phyloP scores from a whole-genome alignment of 2,113 vertebrate species.

The Microcebus ravelobensis region DNA sequence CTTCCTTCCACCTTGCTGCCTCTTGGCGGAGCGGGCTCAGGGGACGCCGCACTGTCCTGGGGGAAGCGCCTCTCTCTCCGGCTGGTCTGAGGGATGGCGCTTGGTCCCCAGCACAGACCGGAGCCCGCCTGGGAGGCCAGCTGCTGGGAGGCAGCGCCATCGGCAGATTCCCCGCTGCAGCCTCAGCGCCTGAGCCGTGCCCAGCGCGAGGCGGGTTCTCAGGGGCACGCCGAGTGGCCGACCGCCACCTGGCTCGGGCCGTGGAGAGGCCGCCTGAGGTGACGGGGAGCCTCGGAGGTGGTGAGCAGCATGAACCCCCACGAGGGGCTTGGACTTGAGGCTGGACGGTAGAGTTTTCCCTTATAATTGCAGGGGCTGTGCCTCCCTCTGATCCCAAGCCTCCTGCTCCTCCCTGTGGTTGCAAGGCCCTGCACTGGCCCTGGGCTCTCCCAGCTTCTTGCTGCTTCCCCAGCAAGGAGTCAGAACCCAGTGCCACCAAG shows the following conservation, averaged over 20 bases:
- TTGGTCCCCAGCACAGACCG: not conserved
- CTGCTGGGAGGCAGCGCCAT: not conserved
- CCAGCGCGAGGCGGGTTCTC: not conserved
- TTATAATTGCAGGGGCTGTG: not conserved
- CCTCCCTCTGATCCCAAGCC: not conserved
- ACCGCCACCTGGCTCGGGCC: not conserved
- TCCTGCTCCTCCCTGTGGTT: accelerated
- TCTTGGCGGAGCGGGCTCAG: not conserved
- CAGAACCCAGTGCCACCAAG: not conserved
- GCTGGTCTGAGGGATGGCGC: not conserved
- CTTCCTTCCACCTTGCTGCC: too few relatives aligned
- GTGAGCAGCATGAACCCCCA: not conserved
- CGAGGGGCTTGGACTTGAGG: not conserved
- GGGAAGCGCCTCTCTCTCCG: not conserved
- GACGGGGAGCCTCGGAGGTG: not conserved
- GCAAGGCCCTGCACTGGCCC: not conserved
- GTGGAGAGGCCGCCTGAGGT: not conserved
- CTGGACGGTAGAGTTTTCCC: not conserved
- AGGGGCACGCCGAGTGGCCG: not conserved
- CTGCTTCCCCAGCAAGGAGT: not conserved
- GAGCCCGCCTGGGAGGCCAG: not conserved
- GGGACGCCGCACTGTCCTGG: not conserved
- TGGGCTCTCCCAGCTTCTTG: not conserved
- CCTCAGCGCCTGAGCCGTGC: too few relatives aligned
- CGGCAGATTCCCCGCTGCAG: not conserved